Conservation (phyloP, 2,888 invertebrate species). For the Drosophila colorata region DNA sequence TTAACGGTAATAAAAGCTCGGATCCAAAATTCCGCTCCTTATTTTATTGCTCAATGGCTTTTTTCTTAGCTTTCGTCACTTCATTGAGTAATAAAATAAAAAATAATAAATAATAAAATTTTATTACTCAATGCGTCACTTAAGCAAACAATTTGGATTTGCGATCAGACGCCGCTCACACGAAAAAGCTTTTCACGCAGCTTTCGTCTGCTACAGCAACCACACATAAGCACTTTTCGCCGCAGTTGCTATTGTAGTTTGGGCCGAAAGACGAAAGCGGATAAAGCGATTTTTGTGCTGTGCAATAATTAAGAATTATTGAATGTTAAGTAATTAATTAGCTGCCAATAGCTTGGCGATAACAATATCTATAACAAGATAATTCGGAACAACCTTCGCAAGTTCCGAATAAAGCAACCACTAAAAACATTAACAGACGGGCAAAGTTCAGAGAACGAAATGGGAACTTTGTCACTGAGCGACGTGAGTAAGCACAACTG, state of each 20-base stretch:
- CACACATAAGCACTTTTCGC: not conserved
- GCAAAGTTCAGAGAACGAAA: conserved; percentile 40
- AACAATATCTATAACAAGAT: conserved; percentile 3
- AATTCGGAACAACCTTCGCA: conserved; percentile 29
- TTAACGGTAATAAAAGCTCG: no score
- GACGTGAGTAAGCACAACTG: conserved; percentile 43
- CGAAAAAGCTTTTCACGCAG: conserved; percentile 1
- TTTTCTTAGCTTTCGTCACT: no score
- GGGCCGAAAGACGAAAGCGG: not conserved
- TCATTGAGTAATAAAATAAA: no score
- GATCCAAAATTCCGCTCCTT: no score
- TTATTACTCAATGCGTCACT: no score
- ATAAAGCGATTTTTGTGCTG: not conserved
- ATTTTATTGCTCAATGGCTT: no score
- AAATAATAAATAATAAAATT: no score
- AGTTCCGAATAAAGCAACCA: not conserved
- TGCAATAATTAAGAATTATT: not conserved
- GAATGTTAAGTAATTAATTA: not conserved
- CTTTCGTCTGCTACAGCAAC: not conserved
- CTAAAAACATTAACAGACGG: not conserved
- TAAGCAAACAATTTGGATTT: not conserved
- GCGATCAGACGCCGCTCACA: not conserved
- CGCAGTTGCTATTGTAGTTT: conserved; percentile 12
- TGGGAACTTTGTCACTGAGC: conserved; percentile 53
- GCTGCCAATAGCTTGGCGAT: not conserved